phyloP scores from a whole-genome alignment of 2,888 invertebrate genomes.

The Anaspis maculata region DNA sequence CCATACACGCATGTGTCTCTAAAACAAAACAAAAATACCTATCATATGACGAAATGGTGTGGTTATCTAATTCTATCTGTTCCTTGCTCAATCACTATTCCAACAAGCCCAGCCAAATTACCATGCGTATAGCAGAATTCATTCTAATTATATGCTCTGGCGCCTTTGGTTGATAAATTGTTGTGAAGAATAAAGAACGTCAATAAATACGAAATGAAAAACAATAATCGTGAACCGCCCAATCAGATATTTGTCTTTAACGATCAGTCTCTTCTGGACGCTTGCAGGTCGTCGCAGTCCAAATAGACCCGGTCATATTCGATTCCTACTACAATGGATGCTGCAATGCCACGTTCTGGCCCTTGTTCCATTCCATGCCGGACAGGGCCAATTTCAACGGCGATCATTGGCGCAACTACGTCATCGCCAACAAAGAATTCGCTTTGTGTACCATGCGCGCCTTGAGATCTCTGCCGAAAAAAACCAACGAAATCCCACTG shows the following conservation, averaged over 20 bases:
- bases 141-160: too few species aligned
- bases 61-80: too few species aligned
- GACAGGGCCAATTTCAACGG: conserved; percentile 76
- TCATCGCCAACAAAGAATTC: conserved; percentile 70
- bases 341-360: conserved; percentile 89
- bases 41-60: too few species aligned
- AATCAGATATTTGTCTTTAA: not conserved
- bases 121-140: too few species aligned
- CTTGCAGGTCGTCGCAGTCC: conserved; percentile 69
- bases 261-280: not conserved
- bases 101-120: too few species aligned
- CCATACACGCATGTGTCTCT: too few species aligned
- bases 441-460: conserved; percentile 71
- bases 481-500: conserved; percentile 55
- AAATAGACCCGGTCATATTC: conserved; percentile 65
- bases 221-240: too few species aligned
- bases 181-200: not conserved
- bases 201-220: too few species aligned
- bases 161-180: too few species aligned
- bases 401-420: conserved; percentile 78
- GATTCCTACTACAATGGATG: conserved; percentile 88
- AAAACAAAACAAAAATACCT: too few species aligned
- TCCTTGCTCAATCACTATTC: too few species aligned
- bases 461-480: conserved; percentile 46
- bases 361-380: conserved; percentile 87